Evolutionary conservation across 2,113 vertebrate species (phyloP).

Genomic region (Cyphomyrus plagiostoma): DNA sequence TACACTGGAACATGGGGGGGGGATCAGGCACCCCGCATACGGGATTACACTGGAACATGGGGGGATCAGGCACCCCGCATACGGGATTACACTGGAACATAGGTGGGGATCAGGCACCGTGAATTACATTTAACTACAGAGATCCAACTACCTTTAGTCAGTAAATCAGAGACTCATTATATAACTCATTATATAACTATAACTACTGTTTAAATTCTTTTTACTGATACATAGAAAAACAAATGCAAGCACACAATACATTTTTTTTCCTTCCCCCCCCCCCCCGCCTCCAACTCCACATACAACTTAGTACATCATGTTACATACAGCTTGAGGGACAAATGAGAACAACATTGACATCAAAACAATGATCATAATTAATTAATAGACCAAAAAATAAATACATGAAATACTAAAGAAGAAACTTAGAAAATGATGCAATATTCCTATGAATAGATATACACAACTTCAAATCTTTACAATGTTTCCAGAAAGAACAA

Average conservation of each 20-base stretch:
- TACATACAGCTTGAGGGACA: neutral
- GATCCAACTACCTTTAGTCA: too few species aligned
- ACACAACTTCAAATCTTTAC: neutral
- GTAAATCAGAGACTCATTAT: too few species aligned
- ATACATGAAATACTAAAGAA: neutral
- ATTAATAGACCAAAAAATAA: neutral
- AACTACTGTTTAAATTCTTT: too few species aligned
- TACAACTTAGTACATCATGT: neutral
- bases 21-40: neutral
- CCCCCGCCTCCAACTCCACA: neutral
- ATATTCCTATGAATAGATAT: neutral
- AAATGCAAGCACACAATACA: too few species aligned
- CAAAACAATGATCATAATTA: neutral
- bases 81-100: neutral
- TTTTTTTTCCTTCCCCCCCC: too few species aligned
- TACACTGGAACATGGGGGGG: neutral
- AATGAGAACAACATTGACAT: neutral
- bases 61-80: neutral
- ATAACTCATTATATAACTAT: too few species aligned
- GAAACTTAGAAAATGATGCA: neutral
- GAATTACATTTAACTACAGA: too few species aligned
- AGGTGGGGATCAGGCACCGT: neutral
- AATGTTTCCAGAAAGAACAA: neutral
- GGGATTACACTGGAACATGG: neutral
- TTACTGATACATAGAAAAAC: too few species aligned